Evolutionary conservation across 2,797 vertebrate genomes (phyloP), one percentile per base, ranked within the genome.

Genomic region (Bryconaethiops microstoma): DNA sequence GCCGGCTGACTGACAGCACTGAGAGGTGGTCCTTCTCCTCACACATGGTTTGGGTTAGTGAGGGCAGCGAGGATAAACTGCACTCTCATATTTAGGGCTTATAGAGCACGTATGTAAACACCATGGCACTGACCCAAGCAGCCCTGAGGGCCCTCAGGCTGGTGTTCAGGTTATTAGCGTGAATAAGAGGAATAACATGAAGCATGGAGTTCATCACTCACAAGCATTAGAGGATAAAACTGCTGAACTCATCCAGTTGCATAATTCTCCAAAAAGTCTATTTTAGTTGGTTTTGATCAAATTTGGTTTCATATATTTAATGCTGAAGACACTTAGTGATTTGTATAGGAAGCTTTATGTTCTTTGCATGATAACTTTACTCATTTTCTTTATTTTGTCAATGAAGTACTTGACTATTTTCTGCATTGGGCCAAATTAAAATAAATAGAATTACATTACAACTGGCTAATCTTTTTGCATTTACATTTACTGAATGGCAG

Each of bases 11-110:
- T 84, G 83, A 83, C 82, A 78, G 62, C 71, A 55, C 63, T 76
- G 77, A 81, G 71, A 16, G 79, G 71, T 59, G 76, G 57, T 82
- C 63, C 74, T 62, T 79, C 23, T 81, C 25, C 72, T 50, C 59
- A 85, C 85, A 85, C 78, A 83, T 88, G 87, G 83, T 86, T 86
- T 75, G 68, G 59, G 82, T 88, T 85, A 80, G 85, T 19, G 25
- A 83, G 77, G 55, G 63, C 77, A 76, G 62, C 9, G 45, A 81
- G 60, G 74, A 85, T 84, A 74, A 77, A 84, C 80, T 64, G 78
- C 23, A 54, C 48, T 57, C 80, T 83, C 84, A 71, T 86, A 84
- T 84, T 78, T 79, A 73, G 64, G 74, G 80, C 72, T 85, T 84
- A 79, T 73, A 77, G 74, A 78, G 55, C 63, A 67, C 69, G 82